Percentiles rank a stretch among this genome's conserved stretches.
Conservation (phyloP, 2,797 vertebrate genomes). For the Phoeniculus purpureus region DNA sequence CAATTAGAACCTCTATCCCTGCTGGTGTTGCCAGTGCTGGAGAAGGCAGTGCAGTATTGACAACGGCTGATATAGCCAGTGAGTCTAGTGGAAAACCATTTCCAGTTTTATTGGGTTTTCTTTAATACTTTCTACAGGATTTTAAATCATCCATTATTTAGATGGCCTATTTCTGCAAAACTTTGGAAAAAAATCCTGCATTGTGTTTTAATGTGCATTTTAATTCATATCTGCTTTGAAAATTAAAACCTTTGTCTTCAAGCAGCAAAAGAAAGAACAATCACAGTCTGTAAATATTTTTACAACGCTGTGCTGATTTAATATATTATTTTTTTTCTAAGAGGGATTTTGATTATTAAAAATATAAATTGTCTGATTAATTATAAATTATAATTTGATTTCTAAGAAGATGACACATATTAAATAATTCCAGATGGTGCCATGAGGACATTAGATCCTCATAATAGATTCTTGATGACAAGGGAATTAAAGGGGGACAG, state of each 20-base stretch:
- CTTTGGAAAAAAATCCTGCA: background rate
- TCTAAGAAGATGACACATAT: slow-evolving; percentile 72
- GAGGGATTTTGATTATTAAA: slow-evolving; percentile 66
- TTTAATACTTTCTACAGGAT: background rate
- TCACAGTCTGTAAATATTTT: background rate
- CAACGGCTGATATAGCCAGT: background rate
- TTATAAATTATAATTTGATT: slow-evolving; percentile 77
- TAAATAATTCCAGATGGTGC: slow-evolving; percentile 75
- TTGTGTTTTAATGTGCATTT: background rate
- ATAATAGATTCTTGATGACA: slow-evolving; percentile 57
- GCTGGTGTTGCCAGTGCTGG: background rate
- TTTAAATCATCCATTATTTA: background rate
- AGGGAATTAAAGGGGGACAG: slow-evolving; percentile 61
- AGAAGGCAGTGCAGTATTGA: background rate
- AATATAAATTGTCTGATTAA: slow-evolving; percentile 73
- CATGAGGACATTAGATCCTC: slow-evolving; percentile 73
- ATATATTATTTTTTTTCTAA: background rate
- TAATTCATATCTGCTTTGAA: background rate
- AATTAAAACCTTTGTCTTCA: background rate
- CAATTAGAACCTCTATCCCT: background rate
- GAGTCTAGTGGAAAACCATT: background rate
- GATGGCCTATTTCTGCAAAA: background rate
- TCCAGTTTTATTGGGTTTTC: background rate
- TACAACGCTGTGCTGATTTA: background rate
- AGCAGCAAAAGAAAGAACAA: background rate